phyloP scores from a whole-genome alignment of 2,888 invertebrate species.

The Ischnus inquisitorius region DNA sequence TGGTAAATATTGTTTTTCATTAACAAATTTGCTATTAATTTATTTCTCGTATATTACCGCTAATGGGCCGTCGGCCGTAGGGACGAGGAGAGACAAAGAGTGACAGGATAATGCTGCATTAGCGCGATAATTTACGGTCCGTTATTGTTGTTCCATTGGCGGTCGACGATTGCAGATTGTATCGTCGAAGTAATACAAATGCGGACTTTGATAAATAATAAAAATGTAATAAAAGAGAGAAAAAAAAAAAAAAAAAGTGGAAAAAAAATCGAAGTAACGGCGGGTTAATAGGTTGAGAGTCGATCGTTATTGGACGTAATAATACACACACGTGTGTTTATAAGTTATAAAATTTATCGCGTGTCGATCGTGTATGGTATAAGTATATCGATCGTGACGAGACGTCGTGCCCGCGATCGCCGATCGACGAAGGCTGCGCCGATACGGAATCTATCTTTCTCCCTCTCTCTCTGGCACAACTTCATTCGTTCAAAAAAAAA shows the following conservation, averaged over 20 bases:
- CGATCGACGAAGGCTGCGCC: conserved; percentile 57
- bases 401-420: conserved; percentile 56
- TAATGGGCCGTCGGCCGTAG: conserved; percentile 35
- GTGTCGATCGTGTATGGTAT: conserved; percentile 36
- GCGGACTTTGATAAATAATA: conserved; percentile 20
- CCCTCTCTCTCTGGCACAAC: conserved; percentile 32
- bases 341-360: conserved; percentile 52
- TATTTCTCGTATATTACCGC: conserved; percentile 35
- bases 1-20: no score
- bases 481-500: no score
- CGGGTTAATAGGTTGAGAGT: conserved; percentile 60
- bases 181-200: conserved; percentile 51
- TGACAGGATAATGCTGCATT: conserved; percentile 69
- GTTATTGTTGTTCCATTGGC: conserved; percentile 67
- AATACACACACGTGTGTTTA: conserved; percentile 47
- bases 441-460: conserved; percentile 18
- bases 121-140: conserved; percentile 67
- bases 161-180: conserved; percentile 45
- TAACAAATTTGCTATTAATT: no score
- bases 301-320: conserved; percentile 53
- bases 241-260: conserved; percentile 26
- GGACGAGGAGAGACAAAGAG: conserved; percentile 35
- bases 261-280: conserved; percentile 42
- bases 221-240: background rate
- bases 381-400: conserved; percentile 62